Percentiles rank a stretch among this genome's conserved stretches.
Evolutionary conservation across 2,888 invertebrate species (phyloP).

Genomic region (Drepanosiphum platanoidis): DNA sequence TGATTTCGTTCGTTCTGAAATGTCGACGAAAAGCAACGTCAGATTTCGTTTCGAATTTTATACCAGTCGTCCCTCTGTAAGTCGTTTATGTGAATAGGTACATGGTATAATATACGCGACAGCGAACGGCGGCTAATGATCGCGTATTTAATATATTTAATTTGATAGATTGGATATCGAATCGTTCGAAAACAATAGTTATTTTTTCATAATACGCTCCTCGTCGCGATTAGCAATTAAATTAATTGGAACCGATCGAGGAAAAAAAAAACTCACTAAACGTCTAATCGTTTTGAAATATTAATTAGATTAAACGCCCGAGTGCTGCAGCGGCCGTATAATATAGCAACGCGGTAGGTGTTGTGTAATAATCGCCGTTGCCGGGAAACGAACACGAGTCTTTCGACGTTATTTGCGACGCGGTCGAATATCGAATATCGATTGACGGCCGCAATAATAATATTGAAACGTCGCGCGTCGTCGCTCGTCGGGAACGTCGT

Average conservation of each 20-base stretch:
- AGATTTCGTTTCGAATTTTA: too few relatives aligned
- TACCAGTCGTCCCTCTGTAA: too few relatives aligned
- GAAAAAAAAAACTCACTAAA: background rate
- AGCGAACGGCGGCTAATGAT: background rate
- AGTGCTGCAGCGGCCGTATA: too few relatives aligned
- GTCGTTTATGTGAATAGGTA: too few relatives aligned
- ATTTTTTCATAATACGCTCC: background rate
- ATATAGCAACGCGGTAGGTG: background rate
- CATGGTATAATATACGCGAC: background rate
- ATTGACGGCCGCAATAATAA: background rate
- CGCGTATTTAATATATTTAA: too few relatives aligned
- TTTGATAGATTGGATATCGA: background rate
- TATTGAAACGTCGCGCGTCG: background rate
- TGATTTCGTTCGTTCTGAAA: too few relatives aligned
- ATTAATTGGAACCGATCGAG: constrained; percentile 1
- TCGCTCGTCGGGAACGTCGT: background rate
- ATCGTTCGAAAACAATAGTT: too few relatives aligned
- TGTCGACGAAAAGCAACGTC: too few relatives aligned
- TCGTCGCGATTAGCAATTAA: background rate
- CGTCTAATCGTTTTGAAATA: background rate
- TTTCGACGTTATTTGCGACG: background rate
- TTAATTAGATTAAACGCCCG: constrained; percentile 15
- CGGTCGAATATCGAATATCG: background rate
- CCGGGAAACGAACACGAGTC: background rate
- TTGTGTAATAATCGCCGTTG: background rate